Evolutionary conservation across 1,140 invertebrate species (phyloP).

Genomic region (Listronotus oregonensis): DNA sequence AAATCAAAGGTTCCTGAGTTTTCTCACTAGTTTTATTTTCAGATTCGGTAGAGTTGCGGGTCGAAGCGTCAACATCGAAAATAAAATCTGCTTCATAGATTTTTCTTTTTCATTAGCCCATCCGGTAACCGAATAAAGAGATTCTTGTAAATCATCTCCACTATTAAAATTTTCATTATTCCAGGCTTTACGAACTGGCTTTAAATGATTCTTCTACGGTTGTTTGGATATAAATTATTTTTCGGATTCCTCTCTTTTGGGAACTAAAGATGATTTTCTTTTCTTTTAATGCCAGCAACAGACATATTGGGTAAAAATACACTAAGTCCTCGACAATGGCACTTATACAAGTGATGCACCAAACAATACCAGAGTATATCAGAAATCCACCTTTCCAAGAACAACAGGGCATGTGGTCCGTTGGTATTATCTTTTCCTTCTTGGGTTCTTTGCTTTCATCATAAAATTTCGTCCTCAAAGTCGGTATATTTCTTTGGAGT

Average conservation of each 20-base stretch:
- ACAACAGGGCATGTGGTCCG: conserved; percentile 33
- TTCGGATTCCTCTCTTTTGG: not conserved
- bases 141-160: not conserved
- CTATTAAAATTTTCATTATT: too few relatives aligned
- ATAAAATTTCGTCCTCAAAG: conserved; percentile 42
- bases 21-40: too few relatives aligned
- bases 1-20: not conserved
- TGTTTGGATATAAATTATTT: not conserved
- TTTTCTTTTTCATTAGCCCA: conserved; percentile 5
- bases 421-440: conserved; percentile 11
- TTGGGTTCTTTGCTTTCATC: not conserved
- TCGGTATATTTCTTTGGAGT: conserved; percentile 54
- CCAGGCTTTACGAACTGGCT: not conserved
- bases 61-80: not conserved
- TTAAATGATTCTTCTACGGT: conserved; percentile 1
- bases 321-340: conserved; percentile 46
- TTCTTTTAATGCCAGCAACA: not conserved
- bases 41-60: not conserved
- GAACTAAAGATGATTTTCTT: not conserved
- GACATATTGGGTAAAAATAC: not conserved
- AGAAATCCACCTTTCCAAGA: conserved; percentile 41
- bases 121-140: conserved; percentile 3
- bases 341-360: conserved; percentile 51
- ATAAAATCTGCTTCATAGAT: conserved; percentile 7
- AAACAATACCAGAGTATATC: conserved; percentile 53